Conservation (phyloP, 2,888 invertebrate genomes). For the Phytoseiulus persimilis region DNA sequence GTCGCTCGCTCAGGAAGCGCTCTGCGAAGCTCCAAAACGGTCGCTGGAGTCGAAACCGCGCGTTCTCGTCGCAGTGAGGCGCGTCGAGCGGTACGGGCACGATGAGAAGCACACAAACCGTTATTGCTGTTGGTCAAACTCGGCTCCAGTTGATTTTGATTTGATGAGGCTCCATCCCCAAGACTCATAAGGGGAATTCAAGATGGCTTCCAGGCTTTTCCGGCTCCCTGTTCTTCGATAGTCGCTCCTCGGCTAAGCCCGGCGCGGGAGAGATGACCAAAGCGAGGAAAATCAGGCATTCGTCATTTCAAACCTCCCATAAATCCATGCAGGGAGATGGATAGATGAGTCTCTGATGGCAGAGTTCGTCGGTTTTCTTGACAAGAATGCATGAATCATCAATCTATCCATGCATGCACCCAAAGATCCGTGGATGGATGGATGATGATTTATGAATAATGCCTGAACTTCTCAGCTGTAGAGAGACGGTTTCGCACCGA, state of each 20-base stretch:
- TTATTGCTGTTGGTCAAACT: not conserved
- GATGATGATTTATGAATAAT: too few relatives aligned
- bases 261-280: not conserved
- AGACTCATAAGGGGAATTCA: not conserved
- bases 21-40: not conserved
- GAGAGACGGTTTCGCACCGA: too few relatives aligned
- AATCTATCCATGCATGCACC: too few relatives aligned
- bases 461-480: too few relatives aligned
- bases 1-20: not conserved
- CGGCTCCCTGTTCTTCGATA: not conserved
- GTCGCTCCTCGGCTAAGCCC: not conserved
- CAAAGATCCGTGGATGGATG: too few relatives aligned
- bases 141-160: not conserved
- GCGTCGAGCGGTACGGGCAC: not conserved
- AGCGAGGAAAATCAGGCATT: too few relatives aligned
- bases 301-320: too few relatives aligned
- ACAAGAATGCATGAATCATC: too few relatives aligned
- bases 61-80: not conserved
- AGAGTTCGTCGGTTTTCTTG: too few relatives aligned
- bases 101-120: not conserved
- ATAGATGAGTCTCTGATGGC: too few relatives aligned
- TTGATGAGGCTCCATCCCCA: not conserved
- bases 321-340: too few relatives aligned
- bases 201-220: not conserved
- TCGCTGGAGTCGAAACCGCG: not conserved